Base-by-base conservation (phyloP, 2,888 invertebrate genomes). In the Lasioglossum villosulum region DNA sequence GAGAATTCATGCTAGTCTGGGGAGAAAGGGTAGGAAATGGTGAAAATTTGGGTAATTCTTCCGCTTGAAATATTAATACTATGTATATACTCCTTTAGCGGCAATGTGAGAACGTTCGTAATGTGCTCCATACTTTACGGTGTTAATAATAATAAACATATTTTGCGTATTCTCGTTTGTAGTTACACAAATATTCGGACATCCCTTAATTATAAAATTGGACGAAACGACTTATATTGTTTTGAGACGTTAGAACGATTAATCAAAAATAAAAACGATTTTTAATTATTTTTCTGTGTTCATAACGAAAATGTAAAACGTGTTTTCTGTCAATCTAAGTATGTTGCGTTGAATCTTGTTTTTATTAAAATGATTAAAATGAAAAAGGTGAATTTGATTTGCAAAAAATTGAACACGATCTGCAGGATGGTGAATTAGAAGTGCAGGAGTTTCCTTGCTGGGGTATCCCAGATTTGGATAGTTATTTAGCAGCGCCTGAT, bases 381-480 rank as follows among this genome's bases (percentile, higher is more conserved):
- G 39, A 12, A 23, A 23, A 52, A 23, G 52, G 52, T 23, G 52
- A 52, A 52, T 52, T 23, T 52, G 52, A 23, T 52, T 52, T 2
- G 52, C 23, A 23, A 52, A 52, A 52, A 10, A 3, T 23, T 23
- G 23, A 23, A 10, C 23, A 23, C 2, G 8, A 52, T 52, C 23
- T 3, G 52, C 23, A 23, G 10, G 2, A 23, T 19, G 8, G 52
- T 23, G 52, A 23, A 30, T 30, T 30, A 6, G 5, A 16, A 12
- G 59, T 27, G 27, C 8, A 23, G 8, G 52, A 52, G 52, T 23
- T 52, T 52, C 23, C 2, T 8, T 23, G 52, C 16, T 16, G 14
- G 1, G 5, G 59, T 63, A 30, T 30, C 14, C 59, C 59, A 30
- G 59, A 63, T 70, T 80, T 80, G 34, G 68, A 82, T 70, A 74